Conservation (phyloP, 2,113 vertebrate species). For the Lanius collurio region DNA sequence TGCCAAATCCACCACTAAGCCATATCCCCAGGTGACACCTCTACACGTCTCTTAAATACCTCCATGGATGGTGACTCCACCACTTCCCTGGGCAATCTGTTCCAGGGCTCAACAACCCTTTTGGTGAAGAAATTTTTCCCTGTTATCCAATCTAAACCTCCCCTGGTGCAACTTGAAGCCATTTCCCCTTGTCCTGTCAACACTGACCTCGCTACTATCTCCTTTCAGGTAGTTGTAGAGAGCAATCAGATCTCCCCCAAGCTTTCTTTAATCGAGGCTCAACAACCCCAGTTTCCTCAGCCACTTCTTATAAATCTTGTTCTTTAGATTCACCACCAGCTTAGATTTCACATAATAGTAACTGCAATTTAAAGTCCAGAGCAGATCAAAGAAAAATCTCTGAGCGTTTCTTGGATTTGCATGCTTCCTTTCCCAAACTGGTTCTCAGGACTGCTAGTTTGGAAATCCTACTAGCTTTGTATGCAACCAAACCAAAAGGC, state of each 20-base stretch:
- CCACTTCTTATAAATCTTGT: neutral
- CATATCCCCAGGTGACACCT: neutral
- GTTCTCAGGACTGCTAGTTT: neutral
- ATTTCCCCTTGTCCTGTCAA: neutral
- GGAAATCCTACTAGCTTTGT: neutral
- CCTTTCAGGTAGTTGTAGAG: neutral
- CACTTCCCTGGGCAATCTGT: neutral
- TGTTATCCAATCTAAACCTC: neutral
- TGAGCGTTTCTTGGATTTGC: neutral
- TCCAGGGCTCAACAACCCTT: neutral
- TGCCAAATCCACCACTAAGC: neutral
- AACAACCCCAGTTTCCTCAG: neutral
- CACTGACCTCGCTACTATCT: neutral
- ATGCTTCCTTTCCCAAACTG: neutral
- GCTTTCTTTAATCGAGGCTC: neutral
- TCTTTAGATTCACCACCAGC: neutral
- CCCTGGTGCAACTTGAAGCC: too few relatives aligned
- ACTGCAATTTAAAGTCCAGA: neutral
- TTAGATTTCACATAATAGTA: neutral
- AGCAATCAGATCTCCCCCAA: neutral
- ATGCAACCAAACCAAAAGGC: neutral
- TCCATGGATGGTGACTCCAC: neutral
- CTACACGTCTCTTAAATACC: neutral
- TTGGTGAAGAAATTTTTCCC: neutral
- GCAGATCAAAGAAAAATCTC: neutral